Base-by-base conservation (phyloP, 1,140 invertebrate species). In the Hestina assimilis region DNA sequence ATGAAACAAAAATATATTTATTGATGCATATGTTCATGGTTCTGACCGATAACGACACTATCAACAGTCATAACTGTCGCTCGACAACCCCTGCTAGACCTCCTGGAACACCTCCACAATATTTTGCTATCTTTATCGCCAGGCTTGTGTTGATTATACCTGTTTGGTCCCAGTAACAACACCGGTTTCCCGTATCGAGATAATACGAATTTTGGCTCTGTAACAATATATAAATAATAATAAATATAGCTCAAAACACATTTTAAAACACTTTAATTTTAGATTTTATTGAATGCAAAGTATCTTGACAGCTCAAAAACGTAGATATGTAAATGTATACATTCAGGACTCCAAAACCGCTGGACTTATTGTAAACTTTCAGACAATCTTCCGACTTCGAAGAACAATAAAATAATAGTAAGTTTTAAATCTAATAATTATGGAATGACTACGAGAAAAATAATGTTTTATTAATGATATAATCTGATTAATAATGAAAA, bases 101-200 rank as follows among this genome's bases (percentile, higher is more conserved):
- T 38, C n/a, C 57, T 69, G 4, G 58, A 57, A 47, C 74, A 80
- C 5, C 61, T 51, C 74, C 75, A 80, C 1, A 63, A 33, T 0
- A 35, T 51, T 53, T 65, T 70, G 1, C 48, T 33, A 4, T 59
- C 70, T 23, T 51, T 65, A 21, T 58, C 58, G 2, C 14, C 7
- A 2, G 17, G 33, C 15, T 38, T 17, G 33, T 20, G 33, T 4
- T 38, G 6, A 4, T 50, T 50, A 12, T 38, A 50, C 0, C 47
- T 31, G 11, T 50, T 26, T 3, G 20, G 20, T 15, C 47, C 47
- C 4, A 50, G 1, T n/a, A 50, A 3, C 24, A 50, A 38, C 3
- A 50, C 47, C 23, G 47, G 47, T 15, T 50, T 50, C 9, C 47
- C 47, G 15, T 38, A 50, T 17, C 47, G 47, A n/a, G 47, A 50